A percentile compares a stretch with the other conserved stretches of the same genome.
Evolutionary conservation across 2,888 invertebrate species (phyloP).

Genomic region (Aromia moschata): DNA sequence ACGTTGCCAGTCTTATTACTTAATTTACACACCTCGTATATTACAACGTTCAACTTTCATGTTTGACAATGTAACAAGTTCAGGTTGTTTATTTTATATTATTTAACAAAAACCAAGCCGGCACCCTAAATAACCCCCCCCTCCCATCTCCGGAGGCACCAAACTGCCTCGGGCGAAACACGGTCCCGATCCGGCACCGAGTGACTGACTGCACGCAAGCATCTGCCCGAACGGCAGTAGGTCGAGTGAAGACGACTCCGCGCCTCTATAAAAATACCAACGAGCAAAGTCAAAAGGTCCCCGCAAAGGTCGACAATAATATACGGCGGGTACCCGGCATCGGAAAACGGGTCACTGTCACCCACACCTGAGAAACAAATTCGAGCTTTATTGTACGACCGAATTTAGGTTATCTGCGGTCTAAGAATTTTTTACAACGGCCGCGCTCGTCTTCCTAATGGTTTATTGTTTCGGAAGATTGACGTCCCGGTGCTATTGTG

Average conservation of each 20-base stretch:
- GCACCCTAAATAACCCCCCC: no score
- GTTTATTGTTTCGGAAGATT: slow-evolving; percentile 24
- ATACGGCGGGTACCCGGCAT: slow-evolving; percentile 3
- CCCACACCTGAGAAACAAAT: slow-evolving; percentile 24
- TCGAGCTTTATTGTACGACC: slow-evolving; percentile 14
- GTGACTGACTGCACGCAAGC: no score
- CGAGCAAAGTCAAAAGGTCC: slow-evolving; percentile 28
- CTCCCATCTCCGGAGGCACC: no score
- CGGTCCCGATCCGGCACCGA: no score
- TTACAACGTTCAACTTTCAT: no score
- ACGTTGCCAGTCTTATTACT: no score
- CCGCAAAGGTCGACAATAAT: slow-evolving; percentile 26
- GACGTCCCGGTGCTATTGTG: slow-evolving; percentile 23
- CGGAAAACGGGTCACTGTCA: slow-evolving; percentile 28
- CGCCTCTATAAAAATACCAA: slow-evolving; percentile 16
- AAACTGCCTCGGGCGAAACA: no score
- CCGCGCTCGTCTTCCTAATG: slow-evolving; percentile 18
- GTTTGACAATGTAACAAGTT: no score
- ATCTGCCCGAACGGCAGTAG: slow-evolving; percentile 16
- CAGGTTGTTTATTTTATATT: no score
- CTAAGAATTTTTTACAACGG: slow-evolving; percentile 16
- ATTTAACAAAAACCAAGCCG: no score
- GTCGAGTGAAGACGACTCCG: slow-evolving; percentile 12
- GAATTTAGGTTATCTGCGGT: slow-evolving; percentile 23
- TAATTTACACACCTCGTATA: no score